phyloP scores from a whole-genome alignment of 2,888 invertebrate genomes.

The Sarcophaga caerulescens region DNA sequence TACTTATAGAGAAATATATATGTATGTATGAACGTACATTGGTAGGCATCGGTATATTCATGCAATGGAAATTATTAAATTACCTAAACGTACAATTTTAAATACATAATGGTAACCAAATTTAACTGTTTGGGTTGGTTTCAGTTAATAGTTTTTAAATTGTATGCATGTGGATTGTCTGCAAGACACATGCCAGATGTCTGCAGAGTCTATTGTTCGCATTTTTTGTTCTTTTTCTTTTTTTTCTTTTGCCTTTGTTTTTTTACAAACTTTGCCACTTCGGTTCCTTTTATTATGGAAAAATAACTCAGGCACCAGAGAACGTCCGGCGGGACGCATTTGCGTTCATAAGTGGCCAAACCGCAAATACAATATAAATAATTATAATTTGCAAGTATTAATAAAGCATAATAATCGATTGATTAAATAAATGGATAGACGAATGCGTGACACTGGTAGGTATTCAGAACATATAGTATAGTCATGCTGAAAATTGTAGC shows the following conservation, averaged over 20 bases:
- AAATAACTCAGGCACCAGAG: background rate
- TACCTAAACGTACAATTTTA: constrained; percentile 32
- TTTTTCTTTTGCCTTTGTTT: background rate
- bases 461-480: background rate
- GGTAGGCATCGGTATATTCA: background rate
- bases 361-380: constrained; percentile 60
- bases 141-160: background rate
- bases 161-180: background rate
- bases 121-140: constrained; percentile 50
- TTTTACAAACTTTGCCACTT: background rate
- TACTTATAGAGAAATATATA: background rate
- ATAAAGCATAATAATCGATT: constrained; percentile 58
- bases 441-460: background rate
- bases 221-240: background rate
- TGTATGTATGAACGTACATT: background rate
- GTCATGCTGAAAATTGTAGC: background rate
- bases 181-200: constrained; percentile 53
- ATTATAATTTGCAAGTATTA: constrained; percentile 61
- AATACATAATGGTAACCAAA: constrained; percentile 45
- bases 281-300: too few relatives aligned
- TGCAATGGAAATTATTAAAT: constrained; percentile 13
- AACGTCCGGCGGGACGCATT: constrained; percentile 23
- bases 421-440: constrained; percentile 27
- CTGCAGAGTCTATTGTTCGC: constrained; percentile 60
- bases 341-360: constrained; percentile 47